Conservation (phyloP, 2,797 vertebrate genomes). For the Esox masquinongy region DNA sequence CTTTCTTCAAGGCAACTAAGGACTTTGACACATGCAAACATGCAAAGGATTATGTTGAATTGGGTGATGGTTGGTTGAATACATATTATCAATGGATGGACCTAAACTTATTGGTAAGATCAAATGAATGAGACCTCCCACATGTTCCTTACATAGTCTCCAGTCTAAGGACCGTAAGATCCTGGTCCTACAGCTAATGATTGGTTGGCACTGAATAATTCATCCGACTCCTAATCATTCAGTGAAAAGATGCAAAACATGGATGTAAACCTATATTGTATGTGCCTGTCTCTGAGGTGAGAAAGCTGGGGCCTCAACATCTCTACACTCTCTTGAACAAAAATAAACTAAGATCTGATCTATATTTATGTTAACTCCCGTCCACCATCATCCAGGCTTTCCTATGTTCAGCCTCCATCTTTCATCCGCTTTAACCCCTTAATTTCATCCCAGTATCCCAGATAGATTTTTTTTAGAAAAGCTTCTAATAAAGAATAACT, state of each 20-base stretch:
- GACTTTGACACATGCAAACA: background rate
- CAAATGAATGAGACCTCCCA: background rate
- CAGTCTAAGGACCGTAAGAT: background rate
- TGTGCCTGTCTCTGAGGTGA: background rate
- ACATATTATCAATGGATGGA: background rate
- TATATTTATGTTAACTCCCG: background rate
- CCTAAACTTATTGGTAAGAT: background rate
- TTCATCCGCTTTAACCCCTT: conserved; percentile 8
- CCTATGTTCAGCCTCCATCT: background rate
- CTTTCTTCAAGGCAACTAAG: background rate
- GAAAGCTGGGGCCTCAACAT: conserved; percentile 11
- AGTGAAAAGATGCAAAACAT: background rate
- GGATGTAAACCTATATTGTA: background rate
- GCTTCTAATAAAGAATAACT: background rate
- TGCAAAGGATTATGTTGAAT: background rate
- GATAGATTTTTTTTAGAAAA: background rate
- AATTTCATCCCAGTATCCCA: conserved; percentile 14
- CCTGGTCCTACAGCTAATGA: conserved; percentile 1
- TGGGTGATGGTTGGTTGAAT: background rate
- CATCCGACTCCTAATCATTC: background rate
- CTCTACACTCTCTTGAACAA: conserved; percentile 20
- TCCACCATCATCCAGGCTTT: background rate
- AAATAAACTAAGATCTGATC: conserved; percentile 15
- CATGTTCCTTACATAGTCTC: background rate
- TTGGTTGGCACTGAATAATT: background rate